Percentiles rank a stretch among this genome's conserved stretches.
Evolutionary conservation across 2,888 invertebrate species (phyloP).

Genomic region (Helobdella robusta): DNA sequence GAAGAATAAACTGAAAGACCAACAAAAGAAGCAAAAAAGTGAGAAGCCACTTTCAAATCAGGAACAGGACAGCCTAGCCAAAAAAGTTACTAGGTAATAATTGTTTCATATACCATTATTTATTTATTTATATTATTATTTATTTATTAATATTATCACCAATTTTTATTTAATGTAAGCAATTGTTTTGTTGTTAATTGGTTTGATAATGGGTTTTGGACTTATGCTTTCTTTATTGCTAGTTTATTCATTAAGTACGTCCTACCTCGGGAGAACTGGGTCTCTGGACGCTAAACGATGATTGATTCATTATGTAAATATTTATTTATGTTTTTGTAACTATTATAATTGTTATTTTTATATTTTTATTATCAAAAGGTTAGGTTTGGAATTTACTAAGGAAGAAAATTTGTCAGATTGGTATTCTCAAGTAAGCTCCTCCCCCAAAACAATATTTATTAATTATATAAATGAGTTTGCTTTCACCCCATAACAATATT

Average conservation of each 20-base stretch:
- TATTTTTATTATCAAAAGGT: no score
- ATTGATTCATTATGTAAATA: background rate
- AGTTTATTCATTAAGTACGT: no score
- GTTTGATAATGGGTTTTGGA: no score
- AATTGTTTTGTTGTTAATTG: background rate
- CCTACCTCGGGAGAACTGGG: no score
- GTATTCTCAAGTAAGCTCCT: slow-evolving; percentile 90
- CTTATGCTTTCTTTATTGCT: no score
- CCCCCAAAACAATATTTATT: no score
- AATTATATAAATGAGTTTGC: background rate
- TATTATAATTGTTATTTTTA: slow-evolving; percentile 12
- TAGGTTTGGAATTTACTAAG: slow-evolving; percentile 87
- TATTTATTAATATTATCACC: background rate
- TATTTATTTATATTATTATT: background rate
- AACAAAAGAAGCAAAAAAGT: background rate
- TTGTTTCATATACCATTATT: background rate
- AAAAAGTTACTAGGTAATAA: slow-evolving; percentile 10
- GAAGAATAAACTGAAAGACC: slow-evolving; percentile 1
- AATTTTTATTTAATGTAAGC: background rate
- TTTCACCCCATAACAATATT: no score
- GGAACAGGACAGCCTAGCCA: background rate
- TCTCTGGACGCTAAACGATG: no score
- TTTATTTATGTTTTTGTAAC: background rate
- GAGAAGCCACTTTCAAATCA: no score
- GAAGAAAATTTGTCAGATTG: slow-evolving; percentile 86